Conservation (phyloP, 2,113 vertebrate species). For the Scytalopus superciliaris region DNA sequence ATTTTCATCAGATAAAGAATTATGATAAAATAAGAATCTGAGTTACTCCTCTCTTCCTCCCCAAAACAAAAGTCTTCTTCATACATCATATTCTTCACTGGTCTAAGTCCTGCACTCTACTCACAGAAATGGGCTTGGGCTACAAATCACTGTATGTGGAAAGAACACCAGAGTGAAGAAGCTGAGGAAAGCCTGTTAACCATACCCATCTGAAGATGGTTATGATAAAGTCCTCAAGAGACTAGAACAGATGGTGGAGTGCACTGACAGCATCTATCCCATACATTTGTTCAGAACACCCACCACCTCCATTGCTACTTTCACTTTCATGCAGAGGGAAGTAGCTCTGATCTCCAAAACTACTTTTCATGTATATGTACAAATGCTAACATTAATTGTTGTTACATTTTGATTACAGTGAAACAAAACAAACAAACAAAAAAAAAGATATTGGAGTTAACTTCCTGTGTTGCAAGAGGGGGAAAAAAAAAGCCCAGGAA, state of each 20-base stretch:
- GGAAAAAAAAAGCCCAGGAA: not conserved
- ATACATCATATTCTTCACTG: not conserved
- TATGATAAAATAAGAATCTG: rapidly evolving
- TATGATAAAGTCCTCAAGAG: not conserved
- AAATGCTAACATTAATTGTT: not conserved
- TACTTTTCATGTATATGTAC: not conserved
- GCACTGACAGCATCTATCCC: not conserved
- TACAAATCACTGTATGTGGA: not conserved
- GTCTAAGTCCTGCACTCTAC: not conserved
- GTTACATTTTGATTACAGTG: slow-evolving; percentile 25
- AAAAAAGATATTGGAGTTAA: not conserved
- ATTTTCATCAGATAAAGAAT: not conserved
- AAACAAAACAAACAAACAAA: not conserved
- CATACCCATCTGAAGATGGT: not conserved
- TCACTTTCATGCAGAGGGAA: not conserved
- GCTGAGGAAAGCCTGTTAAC: not conserved
- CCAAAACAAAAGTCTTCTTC: not conserved
- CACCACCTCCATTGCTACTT: not conserved
- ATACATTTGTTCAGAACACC: not conserved
- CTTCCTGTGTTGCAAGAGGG: not conserved
- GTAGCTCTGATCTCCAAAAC: not conserved
- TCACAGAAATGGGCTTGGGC: not conserved
- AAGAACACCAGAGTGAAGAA: not conserved
- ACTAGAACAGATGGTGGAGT: not conserved
- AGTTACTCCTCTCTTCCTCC: not conserved